These are phyloP conservation scores for Salvelinus namaycush DNA, from an alignment of 2,113 vertebrate species.

Conservation along the genomic window DNA sequence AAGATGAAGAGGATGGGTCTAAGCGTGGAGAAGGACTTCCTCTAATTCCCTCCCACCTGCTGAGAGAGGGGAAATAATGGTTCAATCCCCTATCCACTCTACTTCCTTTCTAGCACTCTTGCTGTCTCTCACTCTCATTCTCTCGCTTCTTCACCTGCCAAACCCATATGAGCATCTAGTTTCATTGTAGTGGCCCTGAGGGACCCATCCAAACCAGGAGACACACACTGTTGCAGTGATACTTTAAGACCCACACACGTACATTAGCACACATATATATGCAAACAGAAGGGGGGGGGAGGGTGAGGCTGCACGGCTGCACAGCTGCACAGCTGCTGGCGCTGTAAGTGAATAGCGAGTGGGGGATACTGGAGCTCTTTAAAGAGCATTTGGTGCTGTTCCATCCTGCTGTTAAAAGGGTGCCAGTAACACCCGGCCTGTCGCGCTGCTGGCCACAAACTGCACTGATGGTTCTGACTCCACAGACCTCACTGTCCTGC, in stretches of 20 bases:
- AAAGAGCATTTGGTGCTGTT: slow-evolving; percentile 44
- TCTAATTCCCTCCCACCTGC: slow-evolving; percentile 38
- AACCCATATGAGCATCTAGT: slow-evolving; percentile 43
- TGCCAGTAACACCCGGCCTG: slow-evolving; percentile 45
- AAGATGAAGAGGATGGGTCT: slow-evolving; percentile 37
- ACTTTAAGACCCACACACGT: neutral
- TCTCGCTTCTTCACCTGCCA: slow-evolving; percentile 36
- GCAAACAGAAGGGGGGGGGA: neutral
- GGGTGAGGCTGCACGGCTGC: too few species aligned
- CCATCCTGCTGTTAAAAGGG: slow-evolving; percentile 65
- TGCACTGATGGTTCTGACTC: slow-evolving; percentile 17
- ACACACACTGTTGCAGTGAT: neutral
- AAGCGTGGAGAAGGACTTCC: slow-evolving; percentile 46
- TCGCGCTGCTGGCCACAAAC: slow-evolving; percentile 37
- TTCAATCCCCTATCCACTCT: slow-evolving; percentile 32
- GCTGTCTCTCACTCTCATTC: too few species aligned
- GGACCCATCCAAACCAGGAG: slow-evolving; percentile 28
- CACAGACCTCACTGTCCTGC: slow-evolving; percentile 36
- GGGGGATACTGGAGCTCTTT: slow-evolving; percentile 37
- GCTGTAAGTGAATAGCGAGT: slow-evolving; percentile 27
- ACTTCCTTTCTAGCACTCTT: neutral
- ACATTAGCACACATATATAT: too few species aligned
- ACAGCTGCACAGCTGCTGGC: too few species aligned
- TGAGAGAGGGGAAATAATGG: slow-evolving; percentile 50
- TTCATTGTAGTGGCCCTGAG: slow-evolving; percentile 43